These are phyloP conservation scores for Hyaena hyaena DNA, from an alignment of 2,113 vertebrate species.

Conservation along the genomic window DNA sequence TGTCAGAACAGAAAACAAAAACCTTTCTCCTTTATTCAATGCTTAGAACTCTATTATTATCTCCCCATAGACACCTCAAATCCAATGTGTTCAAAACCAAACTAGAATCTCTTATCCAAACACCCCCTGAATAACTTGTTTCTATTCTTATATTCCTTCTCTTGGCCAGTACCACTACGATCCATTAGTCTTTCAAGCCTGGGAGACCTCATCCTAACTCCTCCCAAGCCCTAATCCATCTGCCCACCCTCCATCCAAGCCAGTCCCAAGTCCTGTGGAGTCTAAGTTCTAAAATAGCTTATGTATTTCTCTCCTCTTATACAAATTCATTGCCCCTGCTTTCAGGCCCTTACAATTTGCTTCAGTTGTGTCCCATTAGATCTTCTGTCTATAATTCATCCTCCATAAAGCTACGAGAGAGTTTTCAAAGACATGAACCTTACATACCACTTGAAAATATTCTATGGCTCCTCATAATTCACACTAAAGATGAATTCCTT, in stretches of 20 bases:
- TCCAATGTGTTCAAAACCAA: neutral
- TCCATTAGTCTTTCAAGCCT: neutral
- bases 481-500: neutral
- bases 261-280: neutral
- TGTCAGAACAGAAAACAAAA: neutral
- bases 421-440: neutral
- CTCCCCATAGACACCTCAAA: neutral
- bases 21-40: neutral
- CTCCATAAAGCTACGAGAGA: neutral
- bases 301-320: neutral
- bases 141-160: neutral
- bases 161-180: neutral
- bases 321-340: neutral
- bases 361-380: neutral
- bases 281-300: conserved; percentile 26
- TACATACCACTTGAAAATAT: neutral
- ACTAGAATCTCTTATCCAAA: neutral
- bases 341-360: neutral
- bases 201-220: neutral
- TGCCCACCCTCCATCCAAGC: neutral
- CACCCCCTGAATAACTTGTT: neutral
- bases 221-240: neutral
- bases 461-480: neutral
- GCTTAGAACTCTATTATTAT: neutral
- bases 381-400: neutral